phyloP scores from a whole-genome alignment of 2,888 invertebrate species.

The Pandemis heparana region DNA sequence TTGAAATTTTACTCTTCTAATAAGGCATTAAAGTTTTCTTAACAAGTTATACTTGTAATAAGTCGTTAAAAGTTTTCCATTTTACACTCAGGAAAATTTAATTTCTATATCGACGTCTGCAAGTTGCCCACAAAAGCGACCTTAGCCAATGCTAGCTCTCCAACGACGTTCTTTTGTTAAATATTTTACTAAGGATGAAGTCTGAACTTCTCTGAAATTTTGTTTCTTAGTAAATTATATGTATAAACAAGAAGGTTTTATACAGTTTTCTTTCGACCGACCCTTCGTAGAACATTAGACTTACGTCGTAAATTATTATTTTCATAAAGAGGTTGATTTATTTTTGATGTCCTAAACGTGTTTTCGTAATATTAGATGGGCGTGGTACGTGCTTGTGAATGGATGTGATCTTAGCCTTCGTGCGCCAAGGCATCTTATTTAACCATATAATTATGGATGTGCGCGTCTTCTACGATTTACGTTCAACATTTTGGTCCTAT shows the following conservation, averaged over 20 bases:
- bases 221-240: not conserved
- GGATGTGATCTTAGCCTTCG: conserved; percentile 15
- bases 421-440: conserved; percentile 1
- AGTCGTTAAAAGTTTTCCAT: conserved; percentile 2
- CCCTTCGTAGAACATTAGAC: not conserved
- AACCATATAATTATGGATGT: not conserved
- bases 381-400: conserved; percentile 7
- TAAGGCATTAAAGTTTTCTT: not conserved
- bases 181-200: not conserved
- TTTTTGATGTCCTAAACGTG: conserved; percentile 36
- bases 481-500: not conserved
- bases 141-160: not conserved
- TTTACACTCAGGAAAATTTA: not conserved
- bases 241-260: not conserved
- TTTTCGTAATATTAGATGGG: conserved; percentile 33
- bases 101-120: not conserved
- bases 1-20: not conserved
- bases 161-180: not conserved
- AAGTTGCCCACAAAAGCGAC: not conserved
- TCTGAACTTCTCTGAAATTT: not conserved
- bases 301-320: conserved; percentile 1
- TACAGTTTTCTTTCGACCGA: conserved; percentile 7
- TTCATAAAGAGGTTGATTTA: conserved; percentile 29
- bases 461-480: not conserved
- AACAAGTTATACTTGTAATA: not conserved